Evolutionary conservation across 37 sponge, comb jelly and placozoan species (phyloP).

Genomic region (Crambe crambe): DNA sequence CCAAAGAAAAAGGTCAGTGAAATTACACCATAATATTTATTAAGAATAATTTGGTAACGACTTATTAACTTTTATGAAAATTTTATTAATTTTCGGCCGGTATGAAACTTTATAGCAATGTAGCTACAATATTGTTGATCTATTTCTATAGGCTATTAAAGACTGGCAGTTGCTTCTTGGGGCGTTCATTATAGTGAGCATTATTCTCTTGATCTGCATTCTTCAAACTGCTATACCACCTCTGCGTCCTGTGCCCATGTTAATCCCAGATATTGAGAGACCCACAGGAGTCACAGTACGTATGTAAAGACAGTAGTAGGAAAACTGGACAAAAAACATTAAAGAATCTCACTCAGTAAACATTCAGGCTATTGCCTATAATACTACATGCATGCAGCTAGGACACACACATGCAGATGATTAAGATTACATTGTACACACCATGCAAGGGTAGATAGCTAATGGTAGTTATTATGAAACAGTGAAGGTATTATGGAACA

Average conservation of each 20-base stretch:
- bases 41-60: too few species aligned
- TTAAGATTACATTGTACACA: too few species aligned
- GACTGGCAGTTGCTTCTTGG: slow-evolving; percentile 27
- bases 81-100: too few species aligned
- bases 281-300: slow-evolving; percentile 1
- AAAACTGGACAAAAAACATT: too few species aligned
- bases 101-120: not conserved
- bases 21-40: not conserved
- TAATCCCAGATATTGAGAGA: slow-evolving; percentile 8
- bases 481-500: too few species aligned
- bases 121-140: not conserved
- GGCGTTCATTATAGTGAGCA: not conserved
- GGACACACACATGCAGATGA: too few species aligned
- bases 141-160: slow-evolving; percentile 24
- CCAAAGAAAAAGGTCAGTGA: slow-evolving; percentile 29
- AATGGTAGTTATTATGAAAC: too few species aligned
- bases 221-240: not conserved
- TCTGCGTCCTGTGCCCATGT: not conserved
- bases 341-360: not conserved
- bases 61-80: not conserved
- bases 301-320: too few species aligned
- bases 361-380: too few species aligned
- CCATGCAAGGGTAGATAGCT: too few species aligned
- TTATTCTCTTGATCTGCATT: not conserved
- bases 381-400: too few species aligned